These are phyloP conservation scores for Lapara coniferarum DNA, from an alignment of 2,888 invertebrate genomes.

Conservation along the genomic window DNA sequence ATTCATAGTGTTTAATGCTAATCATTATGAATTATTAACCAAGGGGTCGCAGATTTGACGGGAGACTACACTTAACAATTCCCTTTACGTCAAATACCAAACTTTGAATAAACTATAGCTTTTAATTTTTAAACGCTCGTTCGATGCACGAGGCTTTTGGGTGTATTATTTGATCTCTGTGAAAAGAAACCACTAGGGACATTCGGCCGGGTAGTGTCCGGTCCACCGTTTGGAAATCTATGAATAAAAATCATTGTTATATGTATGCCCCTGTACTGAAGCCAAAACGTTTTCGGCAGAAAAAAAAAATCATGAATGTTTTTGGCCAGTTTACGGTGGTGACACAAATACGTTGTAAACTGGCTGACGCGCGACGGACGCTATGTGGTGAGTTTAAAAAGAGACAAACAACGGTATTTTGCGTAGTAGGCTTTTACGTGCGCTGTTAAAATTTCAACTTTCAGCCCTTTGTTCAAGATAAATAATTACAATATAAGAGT, in stretches of 20 bases:
- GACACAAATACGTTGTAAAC: conserved; percentile 24
- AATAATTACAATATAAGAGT: not conserved
- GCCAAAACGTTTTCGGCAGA: not conserved
- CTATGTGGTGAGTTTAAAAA: conserved; percentile 21
- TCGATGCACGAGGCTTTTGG: not conserved
- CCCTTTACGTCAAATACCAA: conserved; percentile 30
- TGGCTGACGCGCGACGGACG: conserved; percentile 14
- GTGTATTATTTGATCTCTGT: conserved; percentile 34
- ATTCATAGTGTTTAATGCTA: no score
- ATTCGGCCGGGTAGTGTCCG: not conserved
- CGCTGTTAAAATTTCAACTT: conserved; percentile 4
- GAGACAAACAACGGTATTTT: conserved; percentile 14
- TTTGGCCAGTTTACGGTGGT: conserved; percentile 25
- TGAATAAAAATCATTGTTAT: not conserved
- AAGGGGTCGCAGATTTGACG: not conserved
- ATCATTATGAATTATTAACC: not conserved
- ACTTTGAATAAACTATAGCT: conserved; percentile 34
- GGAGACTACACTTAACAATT: conserved; percentile 2
- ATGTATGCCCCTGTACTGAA: no score
- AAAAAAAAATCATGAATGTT: conserved; percentile 20
- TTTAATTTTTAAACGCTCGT: not conserved
- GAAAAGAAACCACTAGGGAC: conserved; percentile 27
- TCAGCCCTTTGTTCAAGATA: conserved; percentile 7
- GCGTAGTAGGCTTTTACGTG: conserved; percentile 16
- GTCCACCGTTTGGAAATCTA: not conserved